phyloP scores from a whole-genome alignment of 2,797 vertebrate genomes.

The Eutrigla gurnardus region DNA sequence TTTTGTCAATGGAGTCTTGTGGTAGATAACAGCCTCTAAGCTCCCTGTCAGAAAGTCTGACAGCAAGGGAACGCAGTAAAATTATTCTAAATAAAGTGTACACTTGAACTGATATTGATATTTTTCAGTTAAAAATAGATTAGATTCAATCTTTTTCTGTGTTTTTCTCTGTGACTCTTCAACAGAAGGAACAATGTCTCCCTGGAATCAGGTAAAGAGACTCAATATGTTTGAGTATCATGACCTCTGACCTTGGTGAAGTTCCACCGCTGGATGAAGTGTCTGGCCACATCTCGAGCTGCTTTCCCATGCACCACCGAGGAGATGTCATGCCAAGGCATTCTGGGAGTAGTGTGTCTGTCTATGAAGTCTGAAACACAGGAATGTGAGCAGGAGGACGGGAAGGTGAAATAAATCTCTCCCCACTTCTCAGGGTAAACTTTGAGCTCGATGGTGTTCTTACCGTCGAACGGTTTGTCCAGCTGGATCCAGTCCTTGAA shows the following conservation, averaged over 20 bases:
- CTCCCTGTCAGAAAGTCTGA: background rate
- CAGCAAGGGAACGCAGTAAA: background rate
- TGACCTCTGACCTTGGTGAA: slow-evolving; percentile 91
- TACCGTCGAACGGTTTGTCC: slow-evolving; percentile 97
- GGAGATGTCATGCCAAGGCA: slow-evolving; percentile 98
- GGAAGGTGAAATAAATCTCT: background rate
- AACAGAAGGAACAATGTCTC: background rate
- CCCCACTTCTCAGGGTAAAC: background rate
- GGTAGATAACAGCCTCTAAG: background rate
- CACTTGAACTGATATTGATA: no score
- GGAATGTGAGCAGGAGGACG: background rate
- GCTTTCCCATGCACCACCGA: slow-evolving; percentile 93
- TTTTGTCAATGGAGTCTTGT: slow-evolving; percentile 1
- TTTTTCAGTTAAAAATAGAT: no score
- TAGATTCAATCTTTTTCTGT: no score
- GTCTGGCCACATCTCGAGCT: slow-evolving; percentile 92
- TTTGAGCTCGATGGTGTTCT: rapidly evolving
- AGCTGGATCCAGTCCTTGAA: slow-evolving; percentile 98
- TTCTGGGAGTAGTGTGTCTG: slow-evolving; percentile 92
- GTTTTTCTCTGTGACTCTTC: background rate
- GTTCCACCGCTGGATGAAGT: slow-evolving; percentile 99
- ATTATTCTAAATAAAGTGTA: no score
- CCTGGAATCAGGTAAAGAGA: no score
- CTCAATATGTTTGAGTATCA: background rate
- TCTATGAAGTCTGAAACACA: slow-evolving; percentile 93